A percentile compares a stretch with the other conserved stretches of the same genome.
Conservation (phyloP, 2,797 vertebrate species). For the Molossus molossus region DNA sequence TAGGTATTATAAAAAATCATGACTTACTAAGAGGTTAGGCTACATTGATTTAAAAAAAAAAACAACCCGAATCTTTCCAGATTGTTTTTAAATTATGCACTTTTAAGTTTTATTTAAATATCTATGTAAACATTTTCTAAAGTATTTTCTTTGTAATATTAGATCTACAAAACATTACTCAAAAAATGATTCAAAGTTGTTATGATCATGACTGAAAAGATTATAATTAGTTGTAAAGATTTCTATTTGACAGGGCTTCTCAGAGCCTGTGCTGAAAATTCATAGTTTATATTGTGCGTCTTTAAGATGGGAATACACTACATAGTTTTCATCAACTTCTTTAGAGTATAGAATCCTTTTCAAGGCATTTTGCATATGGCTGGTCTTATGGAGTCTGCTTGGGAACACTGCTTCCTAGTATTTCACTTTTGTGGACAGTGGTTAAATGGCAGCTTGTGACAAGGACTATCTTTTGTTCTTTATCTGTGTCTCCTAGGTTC, state of each 20-base stretch:
- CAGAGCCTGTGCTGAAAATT: not conserved
- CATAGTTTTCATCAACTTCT: not conserved
- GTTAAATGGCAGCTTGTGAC: not conserved
- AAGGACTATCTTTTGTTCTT: not conserved
- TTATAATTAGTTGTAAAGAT: not conserved
- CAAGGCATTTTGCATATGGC: fast-evolving
- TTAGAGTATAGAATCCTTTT: too few species aligned
- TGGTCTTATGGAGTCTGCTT: not conserved
- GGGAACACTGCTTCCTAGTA: not conserved
- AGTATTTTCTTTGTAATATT: not conserved
- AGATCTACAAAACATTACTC: fast-evolving
- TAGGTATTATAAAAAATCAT: not conserved
- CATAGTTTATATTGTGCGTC: not conserved
- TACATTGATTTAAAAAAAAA: not conserved
- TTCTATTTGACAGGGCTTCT: not conserved
- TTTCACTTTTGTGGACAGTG: fast-evolving
- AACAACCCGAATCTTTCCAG: not conserved
- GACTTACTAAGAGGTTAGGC: not conserved
- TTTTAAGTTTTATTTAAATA: not conserved
- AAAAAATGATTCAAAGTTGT: not conserved
- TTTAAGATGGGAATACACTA: not conserved
- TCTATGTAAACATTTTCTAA: not conserved
- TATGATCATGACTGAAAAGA: not conserved
- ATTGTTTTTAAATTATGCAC: not conserved
- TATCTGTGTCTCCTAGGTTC: not conserved